A percentile compares a stretch with the other conserved stretches of the same genome.
phyloP scores from a whole-genome alignment of 2,888 invertebrate species.

The Leptinotarsa rubiginosa region DNA sequence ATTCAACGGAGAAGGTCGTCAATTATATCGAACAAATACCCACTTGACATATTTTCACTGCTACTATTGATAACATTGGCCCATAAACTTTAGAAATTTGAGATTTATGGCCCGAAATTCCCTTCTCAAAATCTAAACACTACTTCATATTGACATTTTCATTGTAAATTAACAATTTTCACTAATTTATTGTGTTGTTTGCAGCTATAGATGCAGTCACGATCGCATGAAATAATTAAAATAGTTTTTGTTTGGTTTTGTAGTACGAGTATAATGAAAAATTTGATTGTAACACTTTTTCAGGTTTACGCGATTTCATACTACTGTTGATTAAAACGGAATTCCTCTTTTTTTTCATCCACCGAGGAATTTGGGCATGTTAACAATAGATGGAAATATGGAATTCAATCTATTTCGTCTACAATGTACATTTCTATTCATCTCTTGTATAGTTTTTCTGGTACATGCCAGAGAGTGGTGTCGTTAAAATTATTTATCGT shows the following conservation, averaged over 20 bases:
- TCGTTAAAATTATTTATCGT: not conserved
- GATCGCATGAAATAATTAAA: constrained; percentile 38
- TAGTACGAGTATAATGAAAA: constrained; percentile 17
- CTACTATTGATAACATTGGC: not conserved
- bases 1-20: not conserved
- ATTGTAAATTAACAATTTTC: constrained; percentile 30
- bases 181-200: constrained; percentile 32
- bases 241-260: constrained; percentile 20
- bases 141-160: constrained; percentile 34
- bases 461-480: constrained; percentile 6
- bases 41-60: not conserved
- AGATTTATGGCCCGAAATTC: constrained; percentile 35
- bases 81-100: not conserved
- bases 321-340: constrained; percentile 13
- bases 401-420: constrained; percentile 21
- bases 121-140: constrained; percentile 32
- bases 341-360: constrained; percentile 7
- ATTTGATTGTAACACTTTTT: constrained; percentile 28
- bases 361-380: constrained; percentile 14
- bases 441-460: constrained; percentile 3
- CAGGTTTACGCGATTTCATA: constrained; percentile 16
- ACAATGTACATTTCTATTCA: constrained; percentile 12
- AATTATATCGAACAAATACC: not conserved
- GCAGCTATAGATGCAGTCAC: constrained; percentile 38
- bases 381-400: constrained; percentile 27